Percentiles rank a stretch among this genome's conserved stretches.
These are phyloP conservation scores for Neuroscelio doddi DNA, from an alignment of 2,888 invertebrate species.

Conservation along the genomic window DNA sequence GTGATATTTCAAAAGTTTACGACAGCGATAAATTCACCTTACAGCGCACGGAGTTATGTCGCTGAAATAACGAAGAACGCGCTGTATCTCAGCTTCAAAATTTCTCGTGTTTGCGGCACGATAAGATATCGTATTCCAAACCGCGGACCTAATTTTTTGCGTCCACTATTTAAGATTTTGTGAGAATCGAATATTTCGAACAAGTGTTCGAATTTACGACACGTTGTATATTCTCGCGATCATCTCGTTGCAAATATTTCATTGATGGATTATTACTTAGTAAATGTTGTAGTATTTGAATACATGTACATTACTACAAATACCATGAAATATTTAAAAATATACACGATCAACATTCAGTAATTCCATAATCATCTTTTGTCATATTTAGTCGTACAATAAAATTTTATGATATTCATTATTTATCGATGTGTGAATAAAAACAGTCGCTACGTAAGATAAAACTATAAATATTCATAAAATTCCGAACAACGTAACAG, in stretches of 20 bases:
- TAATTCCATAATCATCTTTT: too few species aligned
- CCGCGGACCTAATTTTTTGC: constrained; percentile 25
- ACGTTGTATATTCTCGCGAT: too few species aligned
- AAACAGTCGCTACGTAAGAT: background rate
- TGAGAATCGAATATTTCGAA: too few species aligned
- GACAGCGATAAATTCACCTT: constrained; percentile 55
- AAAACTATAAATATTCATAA: constrained; percentile 16
- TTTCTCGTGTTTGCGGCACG: constrained; percentile 43
- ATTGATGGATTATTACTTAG: too few species aligned
- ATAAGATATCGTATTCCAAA: constrained; percentile 45
- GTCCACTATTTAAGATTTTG: background rate
- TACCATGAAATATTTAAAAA: too few species aligned
- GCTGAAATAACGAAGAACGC: constrained; percentile 42
- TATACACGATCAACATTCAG: too few species aligned
- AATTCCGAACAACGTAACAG: constrained; percentile 10
- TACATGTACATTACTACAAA: too few species aligned
- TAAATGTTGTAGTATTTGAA: too few species aligned
- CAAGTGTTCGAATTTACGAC: too few species aligned
- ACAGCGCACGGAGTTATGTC: constrained; percentile 48
- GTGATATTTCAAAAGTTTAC: constrained; percentile 58
- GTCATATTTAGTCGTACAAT: too few species aligned
- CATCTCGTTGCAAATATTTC: too few species aligned
- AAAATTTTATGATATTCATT: too few species aligned
- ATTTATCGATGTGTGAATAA: background rate
- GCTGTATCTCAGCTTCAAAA: constrained; percentile 38